Evolutionary conservation across 2,888 invertebrate genomes (phyloP).

Genomic region (Tipula unca): DNA sequence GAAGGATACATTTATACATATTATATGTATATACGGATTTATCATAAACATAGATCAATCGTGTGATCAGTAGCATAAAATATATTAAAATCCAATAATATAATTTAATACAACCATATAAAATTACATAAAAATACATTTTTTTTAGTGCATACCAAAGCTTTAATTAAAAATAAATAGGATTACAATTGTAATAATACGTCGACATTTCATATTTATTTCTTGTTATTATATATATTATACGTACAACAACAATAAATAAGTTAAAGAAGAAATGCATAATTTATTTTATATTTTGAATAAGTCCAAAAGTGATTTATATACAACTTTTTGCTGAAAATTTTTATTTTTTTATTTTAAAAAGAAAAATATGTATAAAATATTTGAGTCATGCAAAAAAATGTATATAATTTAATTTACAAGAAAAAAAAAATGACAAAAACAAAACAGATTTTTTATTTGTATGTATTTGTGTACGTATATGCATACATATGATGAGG

Average conservation of each 20-base stretch:
- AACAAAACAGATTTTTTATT: neutral
- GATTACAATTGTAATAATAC: constrained; percentile 14
- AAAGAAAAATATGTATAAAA: neutral
- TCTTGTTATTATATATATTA: neutral
- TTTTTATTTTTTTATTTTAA: neutral
- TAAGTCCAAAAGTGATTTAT: neutral
- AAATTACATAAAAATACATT: neutral
- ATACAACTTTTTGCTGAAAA: neutral
- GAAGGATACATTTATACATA: neutral
- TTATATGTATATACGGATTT: neutral
- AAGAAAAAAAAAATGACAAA: neutral
- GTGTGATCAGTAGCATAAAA: neutral
- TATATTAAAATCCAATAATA: neutral
- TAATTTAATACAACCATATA: neutral
- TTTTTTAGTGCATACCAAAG: neutral
- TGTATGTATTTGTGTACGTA: neutral
- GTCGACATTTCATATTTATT: neutral
- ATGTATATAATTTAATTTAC: constrained; percentile 3
- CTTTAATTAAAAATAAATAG: constrained; percentile 4
- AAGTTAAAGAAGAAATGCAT: neutral
- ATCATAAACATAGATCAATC: neutral
- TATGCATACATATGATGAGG: neutral
- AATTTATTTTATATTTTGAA: neutral
- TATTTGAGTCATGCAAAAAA: constrained; percentile 8
- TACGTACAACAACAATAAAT: neutral